Evolutionary conservation across 2,888 invertebrate genomes (phyloP).

Genomic region (Ctena decussata): DNA sequence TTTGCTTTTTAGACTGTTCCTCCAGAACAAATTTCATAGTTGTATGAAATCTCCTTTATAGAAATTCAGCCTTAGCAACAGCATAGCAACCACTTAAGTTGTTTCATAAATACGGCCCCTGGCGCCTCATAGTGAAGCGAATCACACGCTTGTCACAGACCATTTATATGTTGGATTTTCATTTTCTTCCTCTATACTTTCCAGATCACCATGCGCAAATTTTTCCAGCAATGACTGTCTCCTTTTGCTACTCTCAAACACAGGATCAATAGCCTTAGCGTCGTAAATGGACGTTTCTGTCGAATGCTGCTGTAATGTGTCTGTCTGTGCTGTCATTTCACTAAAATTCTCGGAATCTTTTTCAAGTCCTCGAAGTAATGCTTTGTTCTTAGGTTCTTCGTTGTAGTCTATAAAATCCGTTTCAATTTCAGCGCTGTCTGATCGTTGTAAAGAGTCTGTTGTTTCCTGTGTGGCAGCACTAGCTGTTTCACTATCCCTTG

Average conservation of each 20-base stretch:
- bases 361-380: constrained; percentile 37
- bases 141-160: constrained; percentile 63
- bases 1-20: too few relatives aligned
- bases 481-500: not conserved
- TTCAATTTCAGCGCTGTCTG: constrained; percentile 22
- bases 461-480: not conserved
- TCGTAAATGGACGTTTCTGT: not conserved
- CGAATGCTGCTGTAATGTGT: not conserved
- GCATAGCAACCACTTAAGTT: too few relatives aligned
- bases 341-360: not conserved
- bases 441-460: not conserved
- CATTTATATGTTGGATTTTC: constrained; percentile 40
- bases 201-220: not conserved
- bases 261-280: not conserved
- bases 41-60: too few relatives aligned
- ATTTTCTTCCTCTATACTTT: constrained; percentile 2
- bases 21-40: too few relatives aligned
- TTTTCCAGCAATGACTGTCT: constrained; percentile 4
- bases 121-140: too few relatives aligned
- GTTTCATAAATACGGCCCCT: too few relatives aligned
- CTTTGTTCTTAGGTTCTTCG: constrained; percentile 62
- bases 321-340: not conserved
- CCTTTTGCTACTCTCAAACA: not conserved
- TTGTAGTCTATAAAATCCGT: constrained; percentile 63
- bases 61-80: too few relatives aligned